These are phyloP conservation scores for Alviniconcha marisindica DNA, from an alignment of 1,140 invertebrate genomes.

Conservation along the genomic window DNA sequence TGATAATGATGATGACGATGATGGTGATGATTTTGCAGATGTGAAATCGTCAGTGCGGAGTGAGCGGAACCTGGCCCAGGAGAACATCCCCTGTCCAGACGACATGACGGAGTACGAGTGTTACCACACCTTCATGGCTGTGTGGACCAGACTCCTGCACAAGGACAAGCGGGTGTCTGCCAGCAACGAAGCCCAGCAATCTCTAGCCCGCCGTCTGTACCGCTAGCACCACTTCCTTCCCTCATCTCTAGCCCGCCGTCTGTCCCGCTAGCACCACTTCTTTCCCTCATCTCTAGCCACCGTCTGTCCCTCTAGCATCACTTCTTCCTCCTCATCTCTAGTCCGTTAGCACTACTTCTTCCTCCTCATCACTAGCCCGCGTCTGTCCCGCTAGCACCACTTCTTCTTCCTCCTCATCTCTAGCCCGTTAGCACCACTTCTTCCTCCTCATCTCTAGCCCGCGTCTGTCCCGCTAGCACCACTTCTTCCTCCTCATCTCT, in stretches of 20 bases:
- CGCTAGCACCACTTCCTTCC: not conserved
- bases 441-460: no score
- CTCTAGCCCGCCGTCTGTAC: no score
- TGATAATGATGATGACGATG: no score
- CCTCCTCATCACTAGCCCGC: no score
- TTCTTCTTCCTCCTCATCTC: no score
- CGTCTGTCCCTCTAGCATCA: not conserved
- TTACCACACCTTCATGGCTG: slow-evolving; percentile 37
- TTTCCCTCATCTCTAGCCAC: no score
- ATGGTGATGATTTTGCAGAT: no score
- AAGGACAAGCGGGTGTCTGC: not conserved
- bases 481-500: no score
- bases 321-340: not conserved
- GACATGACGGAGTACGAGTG: slow-evolving; percentile 41
- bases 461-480: no score
- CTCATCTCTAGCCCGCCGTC: not conserved
- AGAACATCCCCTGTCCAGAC: not conserved
- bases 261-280: not conserved
- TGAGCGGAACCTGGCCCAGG: not conserved
- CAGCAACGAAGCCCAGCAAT: not conserved
- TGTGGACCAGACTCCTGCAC: slow-evolving; percentile 31
- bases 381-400: no score
- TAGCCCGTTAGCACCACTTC: no score
- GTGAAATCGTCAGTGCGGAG: not conserved
- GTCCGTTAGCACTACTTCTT: no score